These are phyloP conservation scores for Tachyglossus aculeatus DNA, from an alignment of 2,797 vertebrate genomes.

Conservation along the genomic window DNA sequence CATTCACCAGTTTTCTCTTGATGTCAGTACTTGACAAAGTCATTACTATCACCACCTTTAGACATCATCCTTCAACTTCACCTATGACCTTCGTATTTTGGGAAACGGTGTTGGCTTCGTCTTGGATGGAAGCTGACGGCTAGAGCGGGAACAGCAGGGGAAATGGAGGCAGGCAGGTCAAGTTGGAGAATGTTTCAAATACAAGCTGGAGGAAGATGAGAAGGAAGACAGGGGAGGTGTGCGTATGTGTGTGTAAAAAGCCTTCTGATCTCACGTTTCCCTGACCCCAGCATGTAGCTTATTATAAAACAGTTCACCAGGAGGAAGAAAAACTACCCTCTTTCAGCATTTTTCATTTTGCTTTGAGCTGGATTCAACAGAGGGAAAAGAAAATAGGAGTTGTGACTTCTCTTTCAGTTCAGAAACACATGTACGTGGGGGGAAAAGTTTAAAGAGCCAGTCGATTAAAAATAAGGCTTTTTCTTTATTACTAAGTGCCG, in stretches of 20 bases:
- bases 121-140: constrained; percentile 59
- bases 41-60: too few species aligned
- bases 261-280: constrained; percentile 45
- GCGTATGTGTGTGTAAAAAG: constrained; percentile 11
- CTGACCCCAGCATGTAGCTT: constrained; percentile 75
- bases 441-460: background rate
- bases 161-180: constrained; percentile 21
- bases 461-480: background rate
- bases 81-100: constrained; percentile 63
- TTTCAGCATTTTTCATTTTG: constrained; percentile 64
- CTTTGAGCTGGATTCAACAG: background rate
- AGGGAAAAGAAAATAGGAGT: background rate
- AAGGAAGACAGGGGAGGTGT: constrained; percentile 70
- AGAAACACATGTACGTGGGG: background rate
- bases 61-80: background rate
- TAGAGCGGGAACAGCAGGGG: background rate
- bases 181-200: constrained; percentile 42
- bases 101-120: constrained; percentile 56
- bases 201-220: constrained; percentile 64
- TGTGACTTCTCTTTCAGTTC: background rate
- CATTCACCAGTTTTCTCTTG: too few species aligned
- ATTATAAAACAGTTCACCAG: constrained; percentile 61
- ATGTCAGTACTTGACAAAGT: too few species aligned
- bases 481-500: background rate
- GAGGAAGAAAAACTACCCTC: constrained; percentile 48